phyloP scores from a whole-genome alignment of 2,113 vertebrate species.

The Barnardius zonarius region DNA sequence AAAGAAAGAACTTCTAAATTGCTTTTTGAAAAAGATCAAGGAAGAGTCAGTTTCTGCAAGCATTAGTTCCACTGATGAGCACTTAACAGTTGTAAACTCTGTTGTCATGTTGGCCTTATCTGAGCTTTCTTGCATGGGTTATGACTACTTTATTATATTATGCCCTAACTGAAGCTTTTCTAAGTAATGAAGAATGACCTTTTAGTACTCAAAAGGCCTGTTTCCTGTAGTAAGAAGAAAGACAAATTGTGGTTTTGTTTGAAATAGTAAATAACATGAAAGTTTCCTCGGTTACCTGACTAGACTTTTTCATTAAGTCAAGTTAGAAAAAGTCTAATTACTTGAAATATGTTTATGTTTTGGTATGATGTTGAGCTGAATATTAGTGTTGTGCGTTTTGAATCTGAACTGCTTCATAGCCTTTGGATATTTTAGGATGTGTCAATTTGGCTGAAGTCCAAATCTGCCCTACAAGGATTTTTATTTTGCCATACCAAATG shows the following conservation, averaged over 20 bases:
- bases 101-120: not conserved
- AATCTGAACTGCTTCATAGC: not conserved
- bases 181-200: not conserved
- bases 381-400: not conserved
- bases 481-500: not conserved
- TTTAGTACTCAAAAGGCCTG: not conserved
- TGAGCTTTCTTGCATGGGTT: not conserved
- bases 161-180: not conserved
- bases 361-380: not conserved
- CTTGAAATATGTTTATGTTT: not conserved
- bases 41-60: not conserved
- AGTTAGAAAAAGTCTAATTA: not conserved
- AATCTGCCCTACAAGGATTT: not conserved
- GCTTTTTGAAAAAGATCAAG: not conserved
- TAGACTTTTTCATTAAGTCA: not conserved
- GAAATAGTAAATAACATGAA: not conserved
- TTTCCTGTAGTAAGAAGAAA: not conserved
- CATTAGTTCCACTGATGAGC: not conserved
- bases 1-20: not conserved
- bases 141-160: not conserved
- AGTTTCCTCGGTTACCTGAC: not conserved
- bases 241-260: not conserved
- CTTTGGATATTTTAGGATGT: not conserved
- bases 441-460: not conserved
- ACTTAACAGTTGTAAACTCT: not conserved